Base-by-base conservation (phyloP, 2,888 invertebrate species). In the Callinectes sapidus region DNA sequence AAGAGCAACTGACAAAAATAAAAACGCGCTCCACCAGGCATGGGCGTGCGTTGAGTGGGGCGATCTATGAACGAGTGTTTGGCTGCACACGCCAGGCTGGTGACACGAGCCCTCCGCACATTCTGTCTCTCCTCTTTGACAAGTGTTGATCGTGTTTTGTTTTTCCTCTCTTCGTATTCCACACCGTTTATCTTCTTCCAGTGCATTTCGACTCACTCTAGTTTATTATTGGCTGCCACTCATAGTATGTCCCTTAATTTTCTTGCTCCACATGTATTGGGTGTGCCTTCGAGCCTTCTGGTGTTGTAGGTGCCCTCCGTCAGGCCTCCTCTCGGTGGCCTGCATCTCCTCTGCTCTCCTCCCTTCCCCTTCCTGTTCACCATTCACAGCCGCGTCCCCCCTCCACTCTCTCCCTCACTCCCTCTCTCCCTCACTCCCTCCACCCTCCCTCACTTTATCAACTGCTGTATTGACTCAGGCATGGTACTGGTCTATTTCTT, bases 391-490 rank as follows among this genome's bases (percentile, higher is more conserved):
- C 89, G 42, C 77, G 66, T 85, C 28, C 48, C 90, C 28, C 42
- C 85, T 77, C 71, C 55, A 71, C 35, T 54, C 81, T 71, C 35
- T 81, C 61, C 2, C 61, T n/a, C n/a, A n/a, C 81, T 35, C 81
- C 35, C 81, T 35, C 32, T 16, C 81, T n/a, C 61, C 35, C 35
- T 77, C 42, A 35, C 54, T 81, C 42, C 55, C 54, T 88, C 42
- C 91, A 48, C 42, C 91, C 18, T 39, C 89, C 61, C 39, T 92
- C 54, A 81, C 71, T 55, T 48, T 77, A 32, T 86, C 85, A 86
- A 77, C 16, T 90, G 86, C 90, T 86, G 90, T 90, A 89, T 91
- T 89, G 71, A 92, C 87, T 92, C 90, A 90, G 90, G 90, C 92
- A 90, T 92, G 90, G 90, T 92, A 85, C 39, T 92, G 35, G 54